Conservation (phyloP, 2,888 invertebrate genomes). For the Pristionchus entomophagus region DNA sequence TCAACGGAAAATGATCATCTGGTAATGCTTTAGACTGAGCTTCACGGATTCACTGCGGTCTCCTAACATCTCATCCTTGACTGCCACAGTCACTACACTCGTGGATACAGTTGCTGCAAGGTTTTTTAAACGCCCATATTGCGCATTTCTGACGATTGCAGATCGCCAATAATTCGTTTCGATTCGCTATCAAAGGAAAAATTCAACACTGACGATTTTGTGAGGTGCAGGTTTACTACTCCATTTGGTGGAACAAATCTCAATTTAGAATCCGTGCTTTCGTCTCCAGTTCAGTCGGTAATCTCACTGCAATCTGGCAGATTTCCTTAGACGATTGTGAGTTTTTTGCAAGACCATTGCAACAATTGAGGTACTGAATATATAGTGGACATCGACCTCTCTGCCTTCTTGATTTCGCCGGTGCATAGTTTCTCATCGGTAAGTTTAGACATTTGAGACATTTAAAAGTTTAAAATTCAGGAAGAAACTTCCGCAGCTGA, state of each 20-base stretch:
- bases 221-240: background rate
- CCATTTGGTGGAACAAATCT: too few species aligned
- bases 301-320: slow-evolving; percentile 17
- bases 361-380: background rate
- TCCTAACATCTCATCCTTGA: background rate
- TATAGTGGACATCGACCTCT: slow-evolving; percentile 24
- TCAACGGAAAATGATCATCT: background rate
- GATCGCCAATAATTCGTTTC: slow-evolving; percentile 23
- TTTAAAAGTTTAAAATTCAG: background rate
- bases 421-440: background rate
- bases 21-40: background rate
- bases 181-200: background rate
- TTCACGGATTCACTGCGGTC: slow-evolving; percentile 7
- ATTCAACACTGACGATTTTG: slow-evolving; percentile 31
- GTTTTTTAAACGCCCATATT: background rate
- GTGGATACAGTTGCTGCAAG: slow-evolving; percentile 20
- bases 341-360: background rate
- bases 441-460: background rate
- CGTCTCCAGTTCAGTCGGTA: slow-evolving; percentile 25
- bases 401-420: background rate
- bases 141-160: background rate
- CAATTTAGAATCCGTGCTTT: slow-evolving; percentile 20
- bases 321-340: slow-evolving; percentile 19
- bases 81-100: background rate
- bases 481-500: background rate